Evolutionary conservation across 2,113 vertebrate genomes (phyloP).

Genomic region (Syngnathus typhle): DNA sequence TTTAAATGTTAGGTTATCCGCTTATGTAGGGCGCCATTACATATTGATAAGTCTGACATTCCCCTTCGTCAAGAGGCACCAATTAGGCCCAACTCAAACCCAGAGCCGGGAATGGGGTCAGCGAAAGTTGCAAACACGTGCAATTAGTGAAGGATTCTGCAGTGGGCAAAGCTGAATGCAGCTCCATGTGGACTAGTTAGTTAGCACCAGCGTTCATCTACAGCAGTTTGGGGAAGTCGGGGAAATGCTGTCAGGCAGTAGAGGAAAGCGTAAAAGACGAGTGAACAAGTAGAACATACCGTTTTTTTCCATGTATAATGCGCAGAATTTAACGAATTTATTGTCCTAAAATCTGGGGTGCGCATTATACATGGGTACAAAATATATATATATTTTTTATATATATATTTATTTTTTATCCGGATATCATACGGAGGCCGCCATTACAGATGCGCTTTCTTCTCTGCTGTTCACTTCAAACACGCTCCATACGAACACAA

Average conservation of each 20-base stretch:
- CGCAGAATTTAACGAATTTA: too few species aligned
- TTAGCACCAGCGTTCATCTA: constrained; percentile 48
- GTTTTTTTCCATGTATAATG: too few species aligned
- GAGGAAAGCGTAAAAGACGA: too few species aligned
- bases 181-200: constrained; percentile 46
- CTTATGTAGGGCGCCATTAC: constrained; percentile 52
- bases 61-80: constrained; percentile 36
- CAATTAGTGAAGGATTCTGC: constrained; percentile 48
- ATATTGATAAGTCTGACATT: constrained; percentile 58
- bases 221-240: constrained; percentile 60
- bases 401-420: too few species aligned
- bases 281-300: too few species aligned
- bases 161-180: constrained; percentile 29
- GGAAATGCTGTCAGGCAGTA: constrained; percentile 23
- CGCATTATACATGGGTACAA: too few species aligned
- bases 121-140: constrained; percentile 41
- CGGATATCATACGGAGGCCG: too few species aligned
- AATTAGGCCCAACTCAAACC: constrained; percentile 53
- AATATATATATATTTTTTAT: too few species aligned
- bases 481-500: too few species aligned
- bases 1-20: constrained; percentile 14
- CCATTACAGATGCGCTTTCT: too few species aligned
- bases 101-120: constrained; percentile 57
- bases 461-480: too few species aligned
- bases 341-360: too few species aligned